A percentile compares a stretch with the other conserved stretches of the same genome.
These are phyloP conservation scores for Lycorma delicatula DNA, from an alignment of 1,140 invertebrate species.

Conservation along the genomic window DNA sequence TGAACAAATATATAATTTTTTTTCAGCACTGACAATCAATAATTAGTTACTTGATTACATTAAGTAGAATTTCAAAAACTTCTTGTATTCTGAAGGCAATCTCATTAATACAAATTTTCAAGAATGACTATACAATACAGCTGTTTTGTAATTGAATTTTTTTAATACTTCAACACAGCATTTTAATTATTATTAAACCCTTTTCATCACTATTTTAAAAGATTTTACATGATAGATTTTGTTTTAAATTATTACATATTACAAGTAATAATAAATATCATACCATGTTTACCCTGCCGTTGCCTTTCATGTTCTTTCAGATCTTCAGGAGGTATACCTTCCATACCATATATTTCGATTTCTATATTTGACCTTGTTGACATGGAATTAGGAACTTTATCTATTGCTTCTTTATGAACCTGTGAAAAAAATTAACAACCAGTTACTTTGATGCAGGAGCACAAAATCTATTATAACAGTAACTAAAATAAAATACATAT, in stretches of 20 bases:
- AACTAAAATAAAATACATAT: neutral
- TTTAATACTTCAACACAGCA: no score
- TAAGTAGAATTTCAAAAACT: no score
- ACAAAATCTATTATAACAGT: neutral
- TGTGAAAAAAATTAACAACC: constrained; percentile 40
- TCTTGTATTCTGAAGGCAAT: no score
- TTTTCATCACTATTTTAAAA: neutral
- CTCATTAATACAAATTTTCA: no score
- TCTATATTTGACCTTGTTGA: constrained; percentile 97
- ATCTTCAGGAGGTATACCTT: constrained; percentile 96
- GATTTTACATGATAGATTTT: neutral
- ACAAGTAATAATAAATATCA: no score
- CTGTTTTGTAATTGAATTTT: no score
- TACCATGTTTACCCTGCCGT: constrained; percentile 43
- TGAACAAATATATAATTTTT: no score
- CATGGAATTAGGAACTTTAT: constrained; percentile 98
- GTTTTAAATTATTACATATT: neutral
- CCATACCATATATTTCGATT: constrained; percentile 99
- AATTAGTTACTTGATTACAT: no score
- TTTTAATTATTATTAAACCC: neutral
- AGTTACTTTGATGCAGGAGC: neutral
- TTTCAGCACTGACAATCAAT: no score
- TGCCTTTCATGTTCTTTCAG: constrained; percentile 87
- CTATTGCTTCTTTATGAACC: constrained; percentile 99
- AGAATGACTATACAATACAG: no score